phyloP scores from a whole-genome alignment of 2,113 vertebrate species.

The Datnioides undecimradiatus region DNA sequence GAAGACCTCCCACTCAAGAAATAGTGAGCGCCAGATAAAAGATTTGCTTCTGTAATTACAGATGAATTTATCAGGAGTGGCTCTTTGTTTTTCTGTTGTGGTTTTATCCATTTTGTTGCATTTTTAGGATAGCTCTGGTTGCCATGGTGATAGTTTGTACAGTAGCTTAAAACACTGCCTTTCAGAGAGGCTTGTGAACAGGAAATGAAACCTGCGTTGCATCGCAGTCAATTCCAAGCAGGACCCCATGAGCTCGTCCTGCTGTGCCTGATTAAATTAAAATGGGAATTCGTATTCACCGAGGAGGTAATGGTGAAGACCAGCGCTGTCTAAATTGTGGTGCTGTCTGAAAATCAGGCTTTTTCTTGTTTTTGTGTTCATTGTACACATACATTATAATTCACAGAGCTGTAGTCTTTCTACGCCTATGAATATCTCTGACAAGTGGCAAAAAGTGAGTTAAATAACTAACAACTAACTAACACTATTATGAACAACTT shows the following conservation, averaged over 20 bases:
- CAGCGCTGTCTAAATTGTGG: conserved; percentile 16
- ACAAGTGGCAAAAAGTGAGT: neutral
- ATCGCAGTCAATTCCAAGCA: conserved; percentile 46
- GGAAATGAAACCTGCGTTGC: conserved; percentile 71
- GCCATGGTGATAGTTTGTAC: conserved; percentile 74
- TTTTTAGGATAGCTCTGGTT: conserved; percentile 64
- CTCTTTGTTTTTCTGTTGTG: conserved; percentile 41
- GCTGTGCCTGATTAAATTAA: conserved; percentile 72
- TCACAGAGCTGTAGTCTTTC: conserved; percentile 8
- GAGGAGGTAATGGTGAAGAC: conserved; percentile 33
- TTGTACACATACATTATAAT: conserved; percentile 25
- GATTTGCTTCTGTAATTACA: conserved; percentile 40
- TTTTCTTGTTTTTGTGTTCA: conserved; percentile 29
- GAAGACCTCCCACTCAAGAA: conserved; percentile 26
- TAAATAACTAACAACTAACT: too few relatives aligned
- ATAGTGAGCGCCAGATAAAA: conserved; percentile 4
- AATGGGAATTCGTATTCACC: conserved; percentile 56
- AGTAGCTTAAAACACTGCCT: conserved; percentile 68
- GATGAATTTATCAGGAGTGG: conserved; percentile 24
- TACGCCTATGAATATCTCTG: neutral
- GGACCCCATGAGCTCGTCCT: conserved; percentile 63
- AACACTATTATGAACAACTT: neutral
- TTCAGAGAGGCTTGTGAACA: conserved; percentile 51
- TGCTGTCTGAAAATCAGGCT: conserved; percentile 27
- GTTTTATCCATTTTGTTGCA: conserved; percentile 54